Evolutionary conservation across 2,888 invertebrate genomes (phyloP).

Genomic region (Cataglyphis livida): DNA sequence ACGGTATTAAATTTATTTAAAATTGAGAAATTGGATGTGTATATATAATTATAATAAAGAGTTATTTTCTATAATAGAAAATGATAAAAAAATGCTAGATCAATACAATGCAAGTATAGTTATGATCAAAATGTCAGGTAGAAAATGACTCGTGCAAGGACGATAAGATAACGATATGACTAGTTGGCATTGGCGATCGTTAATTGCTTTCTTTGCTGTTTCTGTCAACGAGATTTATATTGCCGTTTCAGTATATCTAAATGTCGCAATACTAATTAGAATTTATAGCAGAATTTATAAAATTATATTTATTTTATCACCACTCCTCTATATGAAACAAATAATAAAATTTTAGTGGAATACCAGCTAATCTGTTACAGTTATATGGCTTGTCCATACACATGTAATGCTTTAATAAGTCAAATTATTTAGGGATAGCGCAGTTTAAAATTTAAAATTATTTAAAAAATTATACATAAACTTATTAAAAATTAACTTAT

Average conservation of each 20-base stretch:
- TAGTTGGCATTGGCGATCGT: constrained; percentile 61
- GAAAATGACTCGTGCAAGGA: constrained; percentile 62
- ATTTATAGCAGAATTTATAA: neutral
- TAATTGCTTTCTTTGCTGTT: constrained; percentile 22
- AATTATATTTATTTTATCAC: neutral
- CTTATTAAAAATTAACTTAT: neutral
- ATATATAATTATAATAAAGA: neutral
- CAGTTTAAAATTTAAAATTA: neutral
- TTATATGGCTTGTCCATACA: neutral
- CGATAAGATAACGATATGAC: constrained; percentile 42
- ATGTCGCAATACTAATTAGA: constrained; percentile 4
- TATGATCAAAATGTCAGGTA: constrained; percentile 9
- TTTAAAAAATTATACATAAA: neutral
- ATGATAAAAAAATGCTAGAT: neutral
- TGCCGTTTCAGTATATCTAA: neutral
- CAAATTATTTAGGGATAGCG: neutral
- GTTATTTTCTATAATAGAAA: neutral
- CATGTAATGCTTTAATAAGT: neutral
- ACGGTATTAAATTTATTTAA: neutral
- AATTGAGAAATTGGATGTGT: neutral
- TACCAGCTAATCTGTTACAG: neutral
- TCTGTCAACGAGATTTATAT: neutral
- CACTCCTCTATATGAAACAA: neutral
- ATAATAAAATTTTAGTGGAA: neutral
- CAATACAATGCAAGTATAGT: constrained; percentile 50